These are phyloP conservation scores for Rallus limicola DNA, from an alignment of 2,113 vertebrate genomes.

Conservation along the genomic window DNA sequence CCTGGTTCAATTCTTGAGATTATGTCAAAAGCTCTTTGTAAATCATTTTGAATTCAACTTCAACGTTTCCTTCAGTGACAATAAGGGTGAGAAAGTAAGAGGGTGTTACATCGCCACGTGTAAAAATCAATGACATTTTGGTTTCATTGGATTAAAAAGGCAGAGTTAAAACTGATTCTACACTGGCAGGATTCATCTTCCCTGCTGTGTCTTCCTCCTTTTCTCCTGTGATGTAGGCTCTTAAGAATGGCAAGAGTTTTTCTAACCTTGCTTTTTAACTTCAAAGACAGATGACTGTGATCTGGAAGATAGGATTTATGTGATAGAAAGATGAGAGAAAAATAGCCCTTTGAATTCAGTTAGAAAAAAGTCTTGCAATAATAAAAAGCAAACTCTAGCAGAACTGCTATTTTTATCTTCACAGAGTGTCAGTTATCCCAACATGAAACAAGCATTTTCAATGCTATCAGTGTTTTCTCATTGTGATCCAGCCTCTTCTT, in stretches of 20 bases:
- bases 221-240: not conserved
- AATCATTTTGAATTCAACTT: not conserved
- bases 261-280: not conserved
- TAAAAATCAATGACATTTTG: not conserved
- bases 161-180: not conserved
- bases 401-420: conserved; percentile 12
- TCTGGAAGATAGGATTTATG: not conserved
- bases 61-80: not conserved
- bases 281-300: not conserved
- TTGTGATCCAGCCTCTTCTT: not conserved
- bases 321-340: not conserved
- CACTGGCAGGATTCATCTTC: not conserved
- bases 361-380: not conserved
- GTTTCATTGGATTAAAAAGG: not conserved
- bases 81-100: not conserved
- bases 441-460: not conserved
- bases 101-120: not conserved
- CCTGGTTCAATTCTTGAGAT: not conserved
- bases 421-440: not conserved
- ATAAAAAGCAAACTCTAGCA: not conserved
- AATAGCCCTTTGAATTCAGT: not conserved
- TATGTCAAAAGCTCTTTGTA: not conserved
- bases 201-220: not conserved
- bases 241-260: not conserved
- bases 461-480: not conserved